phyloP scores from a whole-genome alignment of 37 sponge, comb jelly and placozoan genomes.

The Petrosia ficiformis region DNA sequence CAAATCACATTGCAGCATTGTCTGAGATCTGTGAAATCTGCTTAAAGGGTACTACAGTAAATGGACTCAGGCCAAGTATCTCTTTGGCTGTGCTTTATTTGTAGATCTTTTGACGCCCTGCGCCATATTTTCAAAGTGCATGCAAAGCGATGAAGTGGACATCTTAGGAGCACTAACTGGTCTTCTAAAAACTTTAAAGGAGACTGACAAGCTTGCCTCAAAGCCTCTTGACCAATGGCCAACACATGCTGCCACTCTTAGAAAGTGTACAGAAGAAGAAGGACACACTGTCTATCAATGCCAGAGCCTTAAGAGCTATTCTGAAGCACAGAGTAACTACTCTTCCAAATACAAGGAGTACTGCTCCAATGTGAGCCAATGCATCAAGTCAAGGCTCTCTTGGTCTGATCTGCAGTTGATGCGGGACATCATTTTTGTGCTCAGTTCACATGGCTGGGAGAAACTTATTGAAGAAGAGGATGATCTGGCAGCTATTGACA shows the following conservation, averaged over 20 bases:
- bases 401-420: conserved; percentile 63
- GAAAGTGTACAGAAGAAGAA: conserved; percentile 14
- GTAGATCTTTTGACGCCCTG: conserved; percentile 50
- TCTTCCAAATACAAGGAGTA: conserved; percentile 49
- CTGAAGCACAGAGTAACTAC: conserved; percentile 14
- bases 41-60: conserved; percentile 42
- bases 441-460: conserved; percentile 46
- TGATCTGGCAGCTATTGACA: conserved; percentile 14
- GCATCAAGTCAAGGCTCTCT: conserved; percentile 32
- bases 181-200: conserved; percentile 14
- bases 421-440: conserved; percentile 30
- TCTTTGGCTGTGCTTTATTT: conserved; percentile 71
- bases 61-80: conserved; percentile 63
- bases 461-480: conserved; percentile 31
- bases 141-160: conserved; percentile 25
- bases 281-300: conserved; percentile 11
- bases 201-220: background rate
- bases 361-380: conserved; percentile 39
- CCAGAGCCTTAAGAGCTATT: conserved; percentile 12
- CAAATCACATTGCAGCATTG: conserved; percentile 34
- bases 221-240: background rate
- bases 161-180: conserved; percentile 22
- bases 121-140: conserved; percentile 21
- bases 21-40: conserved; percentile 42
- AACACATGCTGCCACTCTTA: conserved; percentile 8